Evolutionary conservation across 2,113 vertebrate genomes (phyloP).

Genomic region (Helogale parvula): DNA sequence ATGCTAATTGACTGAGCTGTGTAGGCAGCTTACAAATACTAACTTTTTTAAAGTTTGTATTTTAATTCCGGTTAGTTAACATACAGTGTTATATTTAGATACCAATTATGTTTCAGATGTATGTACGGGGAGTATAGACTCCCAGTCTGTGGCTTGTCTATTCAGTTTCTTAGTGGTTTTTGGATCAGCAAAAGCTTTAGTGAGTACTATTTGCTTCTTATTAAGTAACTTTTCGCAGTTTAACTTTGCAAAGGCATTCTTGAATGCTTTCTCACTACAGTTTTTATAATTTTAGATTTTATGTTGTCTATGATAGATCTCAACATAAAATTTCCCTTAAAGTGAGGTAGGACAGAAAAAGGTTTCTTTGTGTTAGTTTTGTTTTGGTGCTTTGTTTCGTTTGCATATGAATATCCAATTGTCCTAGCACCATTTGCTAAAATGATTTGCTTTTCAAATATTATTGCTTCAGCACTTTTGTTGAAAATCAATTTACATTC

Average conservation of each 20-base stretch:
- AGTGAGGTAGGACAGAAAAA: not conserved
- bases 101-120: not conserved
- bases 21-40: not conserved
- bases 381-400: not conserved
- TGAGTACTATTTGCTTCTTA: not conserved
- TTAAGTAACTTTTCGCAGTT: not conserved
- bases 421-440: not conserved
- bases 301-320: not conserved
- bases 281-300: conserved; percentile 21
- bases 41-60: not conserved
- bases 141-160: not conserved
- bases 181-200: not conserved
- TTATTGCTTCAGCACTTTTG: not conserved
- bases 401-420: not conserved
- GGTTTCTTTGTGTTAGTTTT: not conserved
- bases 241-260: not conserved
- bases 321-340: not conserved
- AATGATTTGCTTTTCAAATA: not conserved
- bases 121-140: not conserved
- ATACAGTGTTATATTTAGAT: not conserved
- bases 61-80: not conserved
- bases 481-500: not conserved
- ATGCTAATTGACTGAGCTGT: too few relatives aligned
- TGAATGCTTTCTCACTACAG: not conserved
- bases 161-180: not conserved